Percentiles rank a stretch among this genome's conserved stretches.
These are phyloP conservation scores for Protaetia brevitarsis DNA, from an alignment of 1,140 invertebrate species.

Conservation along the genomic window DNA sequence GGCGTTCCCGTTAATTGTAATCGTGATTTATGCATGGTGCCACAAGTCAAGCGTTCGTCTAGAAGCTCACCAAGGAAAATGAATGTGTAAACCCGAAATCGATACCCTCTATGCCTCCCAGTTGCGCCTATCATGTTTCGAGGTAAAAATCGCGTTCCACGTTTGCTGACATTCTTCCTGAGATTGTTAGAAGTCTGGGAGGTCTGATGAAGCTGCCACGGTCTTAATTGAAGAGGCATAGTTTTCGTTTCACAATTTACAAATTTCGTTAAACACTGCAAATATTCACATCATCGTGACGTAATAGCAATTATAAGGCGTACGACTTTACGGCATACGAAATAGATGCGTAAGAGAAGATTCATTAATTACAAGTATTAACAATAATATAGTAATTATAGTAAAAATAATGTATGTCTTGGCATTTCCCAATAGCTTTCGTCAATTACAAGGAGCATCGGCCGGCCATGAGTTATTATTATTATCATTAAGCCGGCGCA, in stretches of 20 bases:
- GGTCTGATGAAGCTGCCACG: neutral
- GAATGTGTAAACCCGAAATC: neutral
- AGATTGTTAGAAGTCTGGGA: neutral
- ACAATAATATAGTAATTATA: too few species aligned
- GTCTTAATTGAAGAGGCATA: neutral
- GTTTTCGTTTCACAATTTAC: neutral
- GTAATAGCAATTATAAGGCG: too few species aligned
- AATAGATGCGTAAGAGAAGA: too few species aligned
- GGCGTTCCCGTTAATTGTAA: slow-evolving; percentile 11
- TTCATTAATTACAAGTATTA: too few species aligned
- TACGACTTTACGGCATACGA: too few species aligned
- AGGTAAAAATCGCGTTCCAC: neutral
- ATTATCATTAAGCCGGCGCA: too few species aligned
- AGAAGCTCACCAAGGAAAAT: neutral
- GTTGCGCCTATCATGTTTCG: neutral
- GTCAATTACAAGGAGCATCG: too few species aligned
- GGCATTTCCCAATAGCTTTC: too few species aligned
- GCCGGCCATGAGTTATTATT: too few species aligned
- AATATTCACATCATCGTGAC: neutral
- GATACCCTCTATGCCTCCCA: too few species aligned
- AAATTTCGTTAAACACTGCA: neutral
- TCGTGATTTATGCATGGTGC: slow-evolving; percentile 15
- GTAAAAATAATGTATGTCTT: too few species aligned
- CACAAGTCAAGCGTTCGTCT: slow-evolving; percentile 7
- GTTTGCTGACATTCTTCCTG: neutral